Evolutionary conservation across 2,113 vertebrate species (phyloP).

Genomic region (Chelonoidis abingdonii): DNA sequence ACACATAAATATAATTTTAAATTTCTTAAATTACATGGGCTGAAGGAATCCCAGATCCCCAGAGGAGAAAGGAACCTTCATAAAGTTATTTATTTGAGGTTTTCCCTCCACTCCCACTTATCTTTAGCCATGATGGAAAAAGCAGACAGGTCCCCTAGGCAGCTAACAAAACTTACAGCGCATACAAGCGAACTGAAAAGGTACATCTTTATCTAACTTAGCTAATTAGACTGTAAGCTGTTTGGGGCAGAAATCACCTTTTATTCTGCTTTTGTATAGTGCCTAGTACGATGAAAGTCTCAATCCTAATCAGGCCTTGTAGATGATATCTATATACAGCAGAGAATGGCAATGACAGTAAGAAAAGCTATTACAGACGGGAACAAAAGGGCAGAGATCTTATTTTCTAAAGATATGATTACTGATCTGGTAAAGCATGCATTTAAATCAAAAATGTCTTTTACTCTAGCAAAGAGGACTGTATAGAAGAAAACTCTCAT

Average conservation of each 20-base stretch:
- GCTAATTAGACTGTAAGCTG: neutral
- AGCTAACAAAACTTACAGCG: neutral
- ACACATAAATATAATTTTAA: neutral
- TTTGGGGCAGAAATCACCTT: neutral
- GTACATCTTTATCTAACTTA: neutral
- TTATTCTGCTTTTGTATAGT: neutral
- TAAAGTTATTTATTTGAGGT: neutral
- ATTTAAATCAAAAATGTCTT: neutral
- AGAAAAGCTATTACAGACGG: neutral
- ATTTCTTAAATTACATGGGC: neutral
- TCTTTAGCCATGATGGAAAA: neutral
- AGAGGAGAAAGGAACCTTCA: neutral
- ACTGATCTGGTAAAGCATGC: neutral
- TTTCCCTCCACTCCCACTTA: neutral
- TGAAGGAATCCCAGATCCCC: neutral
- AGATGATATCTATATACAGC: neutral
- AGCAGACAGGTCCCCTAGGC: accelerated
- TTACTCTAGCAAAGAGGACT: neutral
- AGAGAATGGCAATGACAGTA: neutral
- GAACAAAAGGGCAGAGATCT: neutral
- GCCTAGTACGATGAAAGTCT: neutral
- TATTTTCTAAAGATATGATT: neutral
- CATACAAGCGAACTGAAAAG: neutral
- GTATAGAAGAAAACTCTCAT: neutral
- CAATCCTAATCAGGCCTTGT: neutral